phyloP scores from a whole-genome alignment of 2,113 vertebrate species.

The Colius striatus region DNA sequence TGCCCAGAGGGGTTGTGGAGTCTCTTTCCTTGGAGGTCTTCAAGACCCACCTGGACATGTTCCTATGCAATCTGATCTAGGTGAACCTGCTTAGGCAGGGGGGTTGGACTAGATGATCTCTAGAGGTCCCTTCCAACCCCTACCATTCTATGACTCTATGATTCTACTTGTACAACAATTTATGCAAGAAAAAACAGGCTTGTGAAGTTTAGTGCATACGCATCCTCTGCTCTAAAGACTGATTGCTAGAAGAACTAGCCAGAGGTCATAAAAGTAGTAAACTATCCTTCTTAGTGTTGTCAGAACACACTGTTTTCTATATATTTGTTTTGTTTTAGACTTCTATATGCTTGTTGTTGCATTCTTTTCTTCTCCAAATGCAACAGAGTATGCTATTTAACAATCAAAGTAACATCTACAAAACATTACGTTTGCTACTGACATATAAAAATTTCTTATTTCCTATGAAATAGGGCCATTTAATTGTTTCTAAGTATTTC shows the following conservation, averaged over 20 bases:
- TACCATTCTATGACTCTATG: no score
- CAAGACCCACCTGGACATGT: no score
- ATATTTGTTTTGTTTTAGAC: background rate
- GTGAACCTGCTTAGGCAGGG: no score
- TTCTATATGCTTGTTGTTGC: background rate
- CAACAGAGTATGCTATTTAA: background rate
- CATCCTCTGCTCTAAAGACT: background rate
- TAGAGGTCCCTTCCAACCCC: no score
- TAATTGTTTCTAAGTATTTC: background rate
- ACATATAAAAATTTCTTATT: background rate
- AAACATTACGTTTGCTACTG: background rate
- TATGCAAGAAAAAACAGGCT: background rate
- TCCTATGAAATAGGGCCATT: background rate
- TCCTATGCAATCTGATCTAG: no score
- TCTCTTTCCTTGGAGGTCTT: no score
- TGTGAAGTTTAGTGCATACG: background rate
- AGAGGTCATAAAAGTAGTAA: background rate
- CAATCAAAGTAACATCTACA: background rate
- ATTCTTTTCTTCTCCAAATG: background rate
- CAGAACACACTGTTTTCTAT: background rate
- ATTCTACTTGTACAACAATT: background rate
- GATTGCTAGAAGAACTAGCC: background rate
- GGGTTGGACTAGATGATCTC: no score
- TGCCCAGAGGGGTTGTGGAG: no score
- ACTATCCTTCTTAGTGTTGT: background rate